phyloP scores from a whole-genome alignment of 2,113 vertebrate genomes.

The Petroica traversi region DNA sequence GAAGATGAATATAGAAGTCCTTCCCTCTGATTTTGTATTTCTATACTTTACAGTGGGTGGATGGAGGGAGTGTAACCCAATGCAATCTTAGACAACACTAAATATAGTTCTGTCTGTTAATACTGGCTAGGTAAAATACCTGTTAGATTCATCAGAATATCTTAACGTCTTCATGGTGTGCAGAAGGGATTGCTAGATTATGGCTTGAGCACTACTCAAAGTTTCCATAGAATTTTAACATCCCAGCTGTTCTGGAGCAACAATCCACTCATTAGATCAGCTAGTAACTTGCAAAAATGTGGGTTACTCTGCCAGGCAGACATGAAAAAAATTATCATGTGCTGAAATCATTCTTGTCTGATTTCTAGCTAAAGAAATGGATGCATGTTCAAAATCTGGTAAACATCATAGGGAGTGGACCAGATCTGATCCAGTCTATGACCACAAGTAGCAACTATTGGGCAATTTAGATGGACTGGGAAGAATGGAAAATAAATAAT shows the following conservation, averaged over 20 bases:
- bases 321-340: neutral
- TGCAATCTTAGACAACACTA: constrained; percentile 61
- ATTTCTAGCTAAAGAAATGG: neutral
- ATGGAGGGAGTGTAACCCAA: constrained; percentile 39
- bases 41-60: constrained; percentile 42
- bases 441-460: neutral
- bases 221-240: neutral
- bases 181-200: neutral
- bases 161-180: neutral
- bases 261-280: neutral
- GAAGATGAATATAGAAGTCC: constrained; percentile 42
- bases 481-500: neutral
- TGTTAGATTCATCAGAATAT: neutral
- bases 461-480: neutral
- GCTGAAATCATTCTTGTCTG: neutral
- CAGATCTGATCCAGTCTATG: neutral
- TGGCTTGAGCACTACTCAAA: neutral
- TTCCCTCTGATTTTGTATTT: constrained; percentile 43
- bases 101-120: constrained; percentile 64
- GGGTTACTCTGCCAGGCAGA: neutral
- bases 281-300: neutral
- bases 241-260: neutral
- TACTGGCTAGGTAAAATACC: neutral
- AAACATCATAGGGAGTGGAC: neutral
- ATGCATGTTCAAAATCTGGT: neutral